Evolutionary conservation across 1,140 invertebrate genomes (phyloP), one percentile per base, ranked within the genome.

Genomic region (Philotrypesis tridentata): DNA sequence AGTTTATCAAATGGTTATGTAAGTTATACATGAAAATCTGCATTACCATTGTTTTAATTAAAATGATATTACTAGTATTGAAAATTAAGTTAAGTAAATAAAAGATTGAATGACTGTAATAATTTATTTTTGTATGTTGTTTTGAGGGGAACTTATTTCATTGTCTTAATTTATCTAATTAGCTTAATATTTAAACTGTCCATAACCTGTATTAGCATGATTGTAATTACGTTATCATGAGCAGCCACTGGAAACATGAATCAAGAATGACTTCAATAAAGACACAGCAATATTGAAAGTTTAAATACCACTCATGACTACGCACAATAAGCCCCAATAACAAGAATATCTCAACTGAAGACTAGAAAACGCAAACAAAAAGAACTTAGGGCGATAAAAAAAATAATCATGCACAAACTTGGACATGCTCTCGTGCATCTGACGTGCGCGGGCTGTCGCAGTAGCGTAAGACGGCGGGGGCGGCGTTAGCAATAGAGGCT

Each of bases 361-460:
- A 55, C 17, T 55, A 55, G 21, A 27, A 75, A 75, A 67, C 63
- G 33, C 3, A 60, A 48, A 79, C 61, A 73, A 40, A 60, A 76
- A 68, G 43, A 71, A 29, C 43, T 21, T 81, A 43, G 40, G 33
- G 25, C 37, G 7, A 23, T 68, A 37, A 87, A 87, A 86, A 89
- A 86, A 90, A 85, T 70, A 23, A 76, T 90, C 91, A 91, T 91
- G 90, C 89, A 92, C 91, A 92, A 92, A 92, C 91, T 92, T 92
- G 89, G 91, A 87, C 91, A 92, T 92, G 91, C 87, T 91, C 89
- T 91, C 92, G 90, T 89, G 92, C 91, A 90, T 90, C 90, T 90
- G 89, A 89, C 89, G 91, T 90, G 91, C 89, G 92, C 92, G 88
- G 93, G 91, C 93, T 89, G 91, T 92, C 89, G 91, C 91, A 90